Percentiles rank a stretch among this genome's conserved stretches.
Conservation (phyloP, 2,113 vertebrate species). For the Nyctibius bracteatus region DNA sequence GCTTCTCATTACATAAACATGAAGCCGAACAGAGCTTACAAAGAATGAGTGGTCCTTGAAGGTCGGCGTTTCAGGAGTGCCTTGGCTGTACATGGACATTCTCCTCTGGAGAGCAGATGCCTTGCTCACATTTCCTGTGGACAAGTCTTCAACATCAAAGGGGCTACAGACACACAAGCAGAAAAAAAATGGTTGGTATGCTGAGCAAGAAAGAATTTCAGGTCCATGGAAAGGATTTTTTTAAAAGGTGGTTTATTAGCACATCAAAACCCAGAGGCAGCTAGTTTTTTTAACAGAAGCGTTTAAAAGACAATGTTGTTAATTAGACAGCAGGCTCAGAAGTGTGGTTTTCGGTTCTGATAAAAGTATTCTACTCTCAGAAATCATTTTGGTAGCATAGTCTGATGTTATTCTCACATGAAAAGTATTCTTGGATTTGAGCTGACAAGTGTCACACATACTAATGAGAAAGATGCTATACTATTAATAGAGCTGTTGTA, state of each 20-base stretch:
- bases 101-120: slow-evolving; percentile 89
- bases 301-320: neutral
- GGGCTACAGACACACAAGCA: slow-evolving; percentile 74
- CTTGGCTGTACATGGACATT: slow-evolving; percentile 96
- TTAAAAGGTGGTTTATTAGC: slow-evolving; percentile 26
- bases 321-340: neutral
- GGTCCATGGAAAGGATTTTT: neutral
- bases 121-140: slow-evolving; percentile 87
- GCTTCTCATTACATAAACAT: neutral
- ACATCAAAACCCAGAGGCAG: slow-evolving; percentile 15
- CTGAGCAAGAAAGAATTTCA: neutral
- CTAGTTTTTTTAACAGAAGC: neutral
- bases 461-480: neutral
- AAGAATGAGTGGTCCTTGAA: slow-evolving; percentile 94
- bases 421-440: neutral
- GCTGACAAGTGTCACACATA: neutral
- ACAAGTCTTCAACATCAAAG: slow-evolving; percentile 94
- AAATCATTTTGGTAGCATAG: neutral
- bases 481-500: neutral
- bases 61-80: slow-evolving; percentile 92
- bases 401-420: neutral
- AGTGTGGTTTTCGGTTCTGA: neutral
- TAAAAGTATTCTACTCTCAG: neutral
- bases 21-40: slow-evolving; percentile 78
- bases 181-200: neutral